Base-by-base conservation (phyloP, 1,140 invertebrate genomes). In the Rhagoletis pomonella region DNA sequence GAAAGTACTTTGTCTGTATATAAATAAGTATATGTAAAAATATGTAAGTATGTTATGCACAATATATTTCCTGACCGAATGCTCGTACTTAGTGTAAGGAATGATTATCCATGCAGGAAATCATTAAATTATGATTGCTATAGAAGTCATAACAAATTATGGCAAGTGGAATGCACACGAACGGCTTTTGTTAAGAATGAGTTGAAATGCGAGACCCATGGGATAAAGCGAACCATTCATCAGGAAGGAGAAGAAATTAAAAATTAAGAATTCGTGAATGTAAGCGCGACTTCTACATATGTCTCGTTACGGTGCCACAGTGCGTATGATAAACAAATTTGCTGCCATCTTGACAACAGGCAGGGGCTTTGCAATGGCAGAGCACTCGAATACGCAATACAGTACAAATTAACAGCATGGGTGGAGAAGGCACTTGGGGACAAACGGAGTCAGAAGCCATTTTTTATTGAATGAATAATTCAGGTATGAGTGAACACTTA, bases 41-140 rank as follows among this genome's bases (percentile, higher is more conserved):
- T 62, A 17, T 62, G 60, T 1, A 62, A 14, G 60, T 62, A 62
- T 62, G 17, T 29, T 29, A 29, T 62, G 10, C 60, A 62, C 17
- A 62, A 17, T 14, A 62, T 62, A 55, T 62, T 62, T n/a, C 29
- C 29, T 29, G 17, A 14, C 60, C 4, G 44, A 73, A 47, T n/a
- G 6, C 67, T 55, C n/a, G n/a, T 58, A 55, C 50, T 47, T 29
- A 29, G 29, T 29, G 1, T 29, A 29, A 29, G 73, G 62, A 60
- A 62, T 44, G 29, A 86, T 86, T 86, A 86, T 86, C 85, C 85
- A 86, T 44, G 85, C 59, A 86, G 85, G 85, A 86, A 86, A 65
- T 86, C 85, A 86, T 86, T 86, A 86, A 86, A 64, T 86, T 86
- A 86, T 86, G 85, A 86, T 86, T 59, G 19, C 29, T 86, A 86